Percentiles rank a stretch among this genome's conserved stretches.
Evolutionary conservation across 1,140 invertebrate species (phyloP).

Genomic region (Ceratina japonica): DNA sequence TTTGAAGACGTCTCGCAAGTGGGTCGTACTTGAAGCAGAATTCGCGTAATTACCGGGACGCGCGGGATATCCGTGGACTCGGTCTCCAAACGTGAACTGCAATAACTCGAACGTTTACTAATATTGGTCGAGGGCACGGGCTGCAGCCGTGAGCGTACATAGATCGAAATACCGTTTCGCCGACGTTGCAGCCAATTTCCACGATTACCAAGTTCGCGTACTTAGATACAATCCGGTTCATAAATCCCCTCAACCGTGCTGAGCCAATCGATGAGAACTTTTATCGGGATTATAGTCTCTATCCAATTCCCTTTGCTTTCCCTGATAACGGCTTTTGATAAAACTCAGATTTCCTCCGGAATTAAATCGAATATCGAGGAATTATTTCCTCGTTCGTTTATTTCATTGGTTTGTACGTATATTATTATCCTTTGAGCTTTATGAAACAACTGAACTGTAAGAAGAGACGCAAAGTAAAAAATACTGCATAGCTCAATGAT

Average conservation of each 20-base stretch:
- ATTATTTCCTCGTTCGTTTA: too few relatives aligned
- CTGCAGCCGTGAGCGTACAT: neutral
- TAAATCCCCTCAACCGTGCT: neutral
- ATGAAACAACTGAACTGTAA: too few relatives aligned
- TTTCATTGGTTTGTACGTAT: too few relatives aligned
- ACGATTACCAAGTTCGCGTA: neutral
- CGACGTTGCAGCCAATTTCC: neutral
- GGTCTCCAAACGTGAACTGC: neutral
- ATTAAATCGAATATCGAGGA: too few relatives aligned
- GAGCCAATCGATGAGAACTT: neutral
- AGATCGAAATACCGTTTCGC: neutral
- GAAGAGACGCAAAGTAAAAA: too few relatives aligned
- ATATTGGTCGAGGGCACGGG: neutral
- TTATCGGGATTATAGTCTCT: neutral
- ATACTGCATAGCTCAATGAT: too few relatives aligned
- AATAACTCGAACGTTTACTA: slow-evolving; percentile 22
- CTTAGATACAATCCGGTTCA: neutral
- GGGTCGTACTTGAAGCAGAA: neutral
- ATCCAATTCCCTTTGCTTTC: too few relatives aligned
- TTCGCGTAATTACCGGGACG: slow-evolving; percentile 5
- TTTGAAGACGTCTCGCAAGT: neutral
- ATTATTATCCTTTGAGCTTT: too few relatives aligned
- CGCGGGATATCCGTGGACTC: neutral
- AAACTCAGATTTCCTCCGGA: too few relatives aligned
- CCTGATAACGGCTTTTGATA: too few relatives aligned